Conservation (phyloP, 2,888 invertebrate genomes). For the Nemotelus nigrinus region DNA sequence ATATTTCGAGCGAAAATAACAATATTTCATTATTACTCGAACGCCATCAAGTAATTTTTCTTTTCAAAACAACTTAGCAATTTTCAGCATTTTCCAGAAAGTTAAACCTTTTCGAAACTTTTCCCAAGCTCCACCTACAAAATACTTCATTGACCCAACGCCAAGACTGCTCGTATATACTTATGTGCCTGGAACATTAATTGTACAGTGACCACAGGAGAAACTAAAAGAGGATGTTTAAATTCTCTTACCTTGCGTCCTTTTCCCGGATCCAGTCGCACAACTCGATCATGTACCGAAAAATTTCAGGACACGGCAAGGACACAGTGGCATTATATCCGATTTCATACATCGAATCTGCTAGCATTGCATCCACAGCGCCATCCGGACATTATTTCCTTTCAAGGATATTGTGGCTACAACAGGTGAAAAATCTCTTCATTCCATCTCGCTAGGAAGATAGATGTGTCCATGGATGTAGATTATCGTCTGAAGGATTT, state of each 20-base stretch:
- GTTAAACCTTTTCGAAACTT: too few species aligned
- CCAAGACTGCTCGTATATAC: neutral
- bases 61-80: too few species aligned
- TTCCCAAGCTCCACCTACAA: neutral
- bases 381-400: constrained; percentile 2
- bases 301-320: neutral
- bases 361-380: neutral
- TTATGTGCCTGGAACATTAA: neutral
- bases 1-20: too few species aligned
- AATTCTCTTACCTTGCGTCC: neutral
- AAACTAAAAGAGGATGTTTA: neutral
- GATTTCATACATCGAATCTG: neutral
- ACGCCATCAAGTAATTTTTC: too few species aligned
- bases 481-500: constrained; percentile 12
- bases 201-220: neutral
- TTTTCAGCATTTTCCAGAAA: too few species aligned
- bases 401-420: constrained; percentile 30
- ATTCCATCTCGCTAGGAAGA: neutral
- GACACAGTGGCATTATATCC: neutral
- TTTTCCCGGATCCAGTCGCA: neutral
- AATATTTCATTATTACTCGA: too few species aligned
- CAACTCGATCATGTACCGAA: neutral
- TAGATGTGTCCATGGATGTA: neutral
- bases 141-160: neutral
- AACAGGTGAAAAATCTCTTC: constrained; percentile 28